phyloP scores from a whole-genome alignment of 2,888 invertebrate genomes.

The Lepidocyrtoides sp. region DNA sequence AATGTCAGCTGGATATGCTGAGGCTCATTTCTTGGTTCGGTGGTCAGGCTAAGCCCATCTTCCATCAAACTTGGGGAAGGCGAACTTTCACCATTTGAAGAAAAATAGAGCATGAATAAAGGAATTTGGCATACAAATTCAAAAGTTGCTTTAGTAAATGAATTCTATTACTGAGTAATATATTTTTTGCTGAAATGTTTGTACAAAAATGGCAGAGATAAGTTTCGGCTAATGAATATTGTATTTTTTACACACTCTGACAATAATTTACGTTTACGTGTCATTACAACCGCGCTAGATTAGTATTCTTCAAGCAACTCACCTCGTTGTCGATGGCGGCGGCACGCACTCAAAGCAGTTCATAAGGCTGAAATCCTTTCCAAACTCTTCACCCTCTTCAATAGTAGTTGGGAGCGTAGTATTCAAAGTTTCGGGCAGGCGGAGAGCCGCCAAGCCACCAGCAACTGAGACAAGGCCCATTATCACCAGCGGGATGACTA shows the following conservation, averaged over 20 bases:
- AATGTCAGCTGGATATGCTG: constrained; percentile 70
- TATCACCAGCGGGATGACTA: constrained; percentile 93
- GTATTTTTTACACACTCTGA: neutral
- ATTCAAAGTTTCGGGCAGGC: constrained; percentile 95
- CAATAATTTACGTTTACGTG: neutral
- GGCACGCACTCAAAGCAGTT: constrained; percentile 92
- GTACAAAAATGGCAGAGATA: neutral
- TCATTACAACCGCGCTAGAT: neutral
- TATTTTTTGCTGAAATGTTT: neutral
- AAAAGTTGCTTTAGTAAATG: neutral
- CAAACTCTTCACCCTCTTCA: constrained; percentile 95
- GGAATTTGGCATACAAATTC: neutral
- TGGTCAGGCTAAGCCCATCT: constrained; percentile 72
- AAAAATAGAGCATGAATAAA: neutral
- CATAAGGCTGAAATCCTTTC: constrained; percentile 92
- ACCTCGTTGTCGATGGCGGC: constrained; percentile 78
- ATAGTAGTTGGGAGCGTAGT: constrained; percentile 90
- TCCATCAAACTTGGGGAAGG: constrained; percentile 72
- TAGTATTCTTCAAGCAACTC: neutral
- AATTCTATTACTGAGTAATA: neutral
- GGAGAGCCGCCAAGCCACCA: constrained; percentile 93
- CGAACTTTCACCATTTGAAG: constrained; percentile 62
- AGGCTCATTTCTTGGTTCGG: constrained; percentile 71
- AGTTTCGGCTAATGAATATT: too few relatives aligned
- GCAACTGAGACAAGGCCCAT: constrained; percentile 94